Evolutionary conservation across 2,888 invertebrate species (phyloP).

Genomic region (Auanema freiburgensis): DNA sequence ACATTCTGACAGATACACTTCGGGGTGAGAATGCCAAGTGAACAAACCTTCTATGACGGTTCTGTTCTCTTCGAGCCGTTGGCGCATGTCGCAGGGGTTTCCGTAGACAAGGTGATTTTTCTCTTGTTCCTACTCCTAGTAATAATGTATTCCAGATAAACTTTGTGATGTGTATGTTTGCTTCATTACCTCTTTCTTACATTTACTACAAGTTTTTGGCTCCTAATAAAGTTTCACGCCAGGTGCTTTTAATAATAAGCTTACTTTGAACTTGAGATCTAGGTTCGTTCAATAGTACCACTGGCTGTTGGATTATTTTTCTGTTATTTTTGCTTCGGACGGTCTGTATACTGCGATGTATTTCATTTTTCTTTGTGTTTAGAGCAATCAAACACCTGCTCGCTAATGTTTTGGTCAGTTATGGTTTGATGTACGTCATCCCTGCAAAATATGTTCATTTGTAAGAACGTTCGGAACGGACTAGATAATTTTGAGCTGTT

Average conservation of each 20-base stretch:
- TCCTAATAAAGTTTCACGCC: constrained; percentile 32
- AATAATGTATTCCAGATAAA: constrained; percentile 48
- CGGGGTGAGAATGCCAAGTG: constrained; percentile 52
- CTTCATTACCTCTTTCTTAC: constrained; percentile 43
- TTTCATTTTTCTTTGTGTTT: too few species aligned
- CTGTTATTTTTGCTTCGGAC: constrained; percentile 60
- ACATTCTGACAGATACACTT: too few species aligned
- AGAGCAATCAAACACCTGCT: constrained; percentile 60
- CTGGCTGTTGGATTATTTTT: constrained; percentile 49
- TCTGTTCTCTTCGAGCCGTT: constrained; percentile 53
- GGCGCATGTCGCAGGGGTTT: constrained; percentile 46
- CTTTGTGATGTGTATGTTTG: constrained; percentile 49
- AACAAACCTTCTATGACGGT: constrained; percentile 60
- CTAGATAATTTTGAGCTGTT: too few species aligned
- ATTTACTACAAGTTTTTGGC: constrained; percentile 39
- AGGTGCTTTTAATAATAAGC: constrained; percentile 18
- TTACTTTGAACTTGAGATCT: background rate
- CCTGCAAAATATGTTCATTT: constrained; percentile 58
- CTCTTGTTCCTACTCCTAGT: background rate
- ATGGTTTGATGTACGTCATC: constrained; percentile 51
- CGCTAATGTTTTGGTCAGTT: constrained; percentile 48
- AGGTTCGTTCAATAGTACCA: constrained; percentile 38
- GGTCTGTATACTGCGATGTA: too few species aligned
- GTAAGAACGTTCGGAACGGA: constrained; percentile 28
- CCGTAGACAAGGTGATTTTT: constrained; percentile 47